phyloP scores from a whole-genome alignment of 1,140 invertebrate genomes.

The Drosophila pseudoobscura region DNA sequence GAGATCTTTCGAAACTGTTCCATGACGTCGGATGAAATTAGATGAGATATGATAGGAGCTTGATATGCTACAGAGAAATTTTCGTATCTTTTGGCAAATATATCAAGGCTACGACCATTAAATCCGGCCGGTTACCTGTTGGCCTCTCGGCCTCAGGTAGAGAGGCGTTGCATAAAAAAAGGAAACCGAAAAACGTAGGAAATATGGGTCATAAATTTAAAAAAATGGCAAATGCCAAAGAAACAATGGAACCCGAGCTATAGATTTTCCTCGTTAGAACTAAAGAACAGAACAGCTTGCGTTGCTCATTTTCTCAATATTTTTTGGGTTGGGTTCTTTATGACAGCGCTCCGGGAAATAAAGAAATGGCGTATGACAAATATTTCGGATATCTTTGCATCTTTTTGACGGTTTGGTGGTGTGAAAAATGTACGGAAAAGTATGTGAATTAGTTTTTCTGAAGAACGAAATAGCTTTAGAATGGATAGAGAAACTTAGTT shows the following conservation, averaged over 20 bases:
- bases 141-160: slow-evolving; percentile 49
- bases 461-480: too few relatives aligned
- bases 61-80: slow-evolving; percentile 32
- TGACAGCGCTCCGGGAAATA: slow-evolving; percentile 19
- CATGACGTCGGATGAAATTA: slow-evolving; percentile 53
- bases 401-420: not conserved
- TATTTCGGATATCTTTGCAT: slow-evolving; percentile 9
- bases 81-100: slow-evolving; percentile 10
- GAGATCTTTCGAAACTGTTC: slow-evolving; percentile 67
- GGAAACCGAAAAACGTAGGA: slow-evolving; percentile 33
- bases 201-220: slow-evolving; percentile 76
- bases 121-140: slow-evolving; percentile 28
- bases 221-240: slow-evolving; percentile 40
- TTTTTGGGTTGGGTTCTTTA: slow-evolving; percentile 16
- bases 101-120: slow-evolving; percentile 35
- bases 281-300: slow-evolving; percentile 27
- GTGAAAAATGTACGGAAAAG: too few relatives aligned
- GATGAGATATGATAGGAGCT: too few relatives aligned
- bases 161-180: slow-evolving; percentile 30
- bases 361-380: slow-evolving; percentile 32
- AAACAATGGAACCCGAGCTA: slow-evolving; percentile 41
- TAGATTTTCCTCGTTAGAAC: slow-evolving; percentile 28
- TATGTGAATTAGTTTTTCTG: not conserved
- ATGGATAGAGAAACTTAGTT: too few relatives aligned
- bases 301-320: slow-evolving; percentile 26